Evolutionary conservation across 2,797 vertebrate genomes (phyloP), one percentile per base, ranked within the genome.

Genomic region (Cirrhinus molitorella): DNA sequence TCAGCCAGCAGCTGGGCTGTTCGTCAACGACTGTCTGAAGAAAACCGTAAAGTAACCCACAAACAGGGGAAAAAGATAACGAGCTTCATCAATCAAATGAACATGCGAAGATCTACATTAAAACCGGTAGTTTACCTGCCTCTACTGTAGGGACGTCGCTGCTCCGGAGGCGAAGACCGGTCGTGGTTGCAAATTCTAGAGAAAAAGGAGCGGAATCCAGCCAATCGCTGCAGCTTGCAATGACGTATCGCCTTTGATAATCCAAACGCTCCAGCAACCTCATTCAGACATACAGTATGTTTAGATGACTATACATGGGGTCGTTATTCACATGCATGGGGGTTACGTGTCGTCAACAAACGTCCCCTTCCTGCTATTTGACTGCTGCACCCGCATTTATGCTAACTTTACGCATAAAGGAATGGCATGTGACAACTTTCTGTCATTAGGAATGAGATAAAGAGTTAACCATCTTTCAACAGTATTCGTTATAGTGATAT

Each of bases 191-290:
- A 86, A 89, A 88, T 87, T 87, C 80, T 86, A 87, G 86, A 84
- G 86, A 84, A 83, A 86, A 81, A 87, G 83, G 84, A 89, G 86
- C 70, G 74, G 77, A 86, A 88, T 83, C 53, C 86, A 87, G 74
- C 90, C 90, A 91, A 92, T 91, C 89, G 85, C 82, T 47, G 88
- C 82, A 84, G 87, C 88, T 89, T 85, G 82, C 85, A 87, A 88
- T 91, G 91, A 92, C 91, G 91, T 92, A 88, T 90, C 37, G 75
- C 80, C 45, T 87, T 76, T 85, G 89, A 90, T 83, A 77, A 87
- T 43, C 79, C 79, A 75, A 88, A 85, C 37, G 79, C 81, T 85
- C 71, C 57, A 49, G 66, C 57, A 83, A 81, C 83, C 81, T 87
- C 88, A 91, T 89, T 91, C 89, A 91, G 87, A 81, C 81, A 75